A percentile compares a stretch with the other conserved stretches of the same genome.
Evolutionary conservation across 2,113 vertebrate genomes (phyloP).

Genomic region (Sinocyclocheilus anophthalmus): DNA sequence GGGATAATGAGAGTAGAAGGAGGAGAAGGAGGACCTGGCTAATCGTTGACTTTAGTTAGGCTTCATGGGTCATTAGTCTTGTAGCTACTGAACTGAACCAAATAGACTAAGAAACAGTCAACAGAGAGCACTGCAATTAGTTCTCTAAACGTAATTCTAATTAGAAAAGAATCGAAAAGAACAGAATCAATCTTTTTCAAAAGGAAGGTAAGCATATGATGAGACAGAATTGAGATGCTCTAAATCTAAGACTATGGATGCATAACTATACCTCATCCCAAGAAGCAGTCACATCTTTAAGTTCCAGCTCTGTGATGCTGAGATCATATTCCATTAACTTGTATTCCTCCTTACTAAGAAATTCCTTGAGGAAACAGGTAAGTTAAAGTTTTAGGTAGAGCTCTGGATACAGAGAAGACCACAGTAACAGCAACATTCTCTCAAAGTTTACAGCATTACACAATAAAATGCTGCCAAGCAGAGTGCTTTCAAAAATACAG

Average conservation of each 20-base stretch:
- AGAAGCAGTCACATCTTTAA: constrained; percentile 92
- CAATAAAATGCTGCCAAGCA: constrained; percentile 12
- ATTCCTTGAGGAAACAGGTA: constrained; percentile 79
- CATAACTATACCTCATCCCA: constrained; percentile 89
- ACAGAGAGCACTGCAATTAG: constrained; percentile 36
- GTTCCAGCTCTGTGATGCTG: constrained; percentile 86
- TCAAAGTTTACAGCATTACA: constrained; percentile 44
- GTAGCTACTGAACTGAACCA: constrained; percentile 16
- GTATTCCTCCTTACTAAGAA: constrained; percentile 92
- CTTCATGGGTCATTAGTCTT: constrained; percentile 58
- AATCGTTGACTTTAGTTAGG: constrained; percentile 60
- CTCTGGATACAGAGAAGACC: constrained; percentile 28
- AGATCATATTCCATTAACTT: constrained; percentile 91
- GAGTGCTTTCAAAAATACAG: neutral
- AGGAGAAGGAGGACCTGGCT: constrained; percentile 28
- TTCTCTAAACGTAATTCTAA: neutral
- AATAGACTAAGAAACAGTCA: constrained; percentile 64
- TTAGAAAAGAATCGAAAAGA: too few relatives aligned
- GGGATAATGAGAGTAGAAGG: too few relatives aligned
- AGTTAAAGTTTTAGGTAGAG: neutral
- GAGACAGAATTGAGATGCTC: neutral
- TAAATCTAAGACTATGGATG: neutral
- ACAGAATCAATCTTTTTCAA: too few relatives aligned
- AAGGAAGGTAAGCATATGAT: too few relatives aligned
- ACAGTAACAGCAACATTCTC: constrained; percentile 1